These are phyloP conservation scores for Cecidostiba fungosa DNA, from an alignment of 2,888 invertebrate genomes.

Conservation along the genomic window DNA sequence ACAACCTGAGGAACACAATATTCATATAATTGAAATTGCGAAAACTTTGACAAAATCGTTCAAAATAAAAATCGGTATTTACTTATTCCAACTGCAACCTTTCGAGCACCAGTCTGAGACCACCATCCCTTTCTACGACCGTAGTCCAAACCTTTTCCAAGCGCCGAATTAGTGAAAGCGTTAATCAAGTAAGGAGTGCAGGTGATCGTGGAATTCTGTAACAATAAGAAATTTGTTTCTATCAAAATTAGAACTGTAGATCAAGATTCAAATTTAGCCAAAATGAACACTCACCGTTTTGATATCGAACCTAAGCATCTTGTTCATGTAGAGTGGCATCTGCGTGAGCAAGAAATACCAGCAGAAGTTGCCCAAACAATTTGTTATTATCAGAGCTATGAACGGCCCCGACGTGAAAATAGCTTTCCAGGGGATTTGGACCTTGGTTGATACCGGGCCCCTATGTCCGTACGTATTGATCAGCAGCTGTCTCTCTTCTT, in stretches of 20 bases:
- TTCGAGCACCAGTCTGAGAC: slow-evolving; percentile 75
- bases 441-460: slow-evolving; percentile 61
- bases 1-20: slow-evolving; percentile 68
- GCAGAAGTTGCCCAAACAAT: slow-evolving; percentile 81
- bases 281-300: slow-evolving; percentile 71
- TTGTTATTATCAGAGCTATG: slow-evolving; percentile 79
- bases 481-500: slow-evolving; percentile 76
- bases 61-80: slow-evolving; percentile 55
- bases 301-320: slow-evolving; percentile 80
- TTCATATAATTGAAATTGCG: not conserved
- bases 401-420: slow-evolving; percentile 81
- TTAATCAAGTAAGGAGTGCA: slow-evolving; percentile 75
- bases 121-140: slow-evolving; percentile 73
- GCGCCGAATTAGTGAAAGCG: slow-evolving; percentile 71
- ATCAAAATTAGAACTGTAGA: not conserved
- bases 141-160: slow-evolving; percentile 74
- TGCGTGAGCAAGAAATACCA: slow-evolving; percentile 82
- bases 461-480: slow-evolving; percentile 76
- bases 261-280: not conserved
- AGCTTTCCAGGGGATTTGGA: slow-evolving; percentile 78
- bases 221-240: not conserved
- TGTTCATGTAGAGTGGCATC: slow-evolving; percentile 81
- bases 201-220: slow-evolving; percentile 74
- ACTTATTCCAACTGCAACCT: slow-evolving; percentile 76
- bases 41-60: too few species aligned